Conservation (phyloP, 2,888 invertebrate genomes). For the Eristalinus aeneus region DNA sequence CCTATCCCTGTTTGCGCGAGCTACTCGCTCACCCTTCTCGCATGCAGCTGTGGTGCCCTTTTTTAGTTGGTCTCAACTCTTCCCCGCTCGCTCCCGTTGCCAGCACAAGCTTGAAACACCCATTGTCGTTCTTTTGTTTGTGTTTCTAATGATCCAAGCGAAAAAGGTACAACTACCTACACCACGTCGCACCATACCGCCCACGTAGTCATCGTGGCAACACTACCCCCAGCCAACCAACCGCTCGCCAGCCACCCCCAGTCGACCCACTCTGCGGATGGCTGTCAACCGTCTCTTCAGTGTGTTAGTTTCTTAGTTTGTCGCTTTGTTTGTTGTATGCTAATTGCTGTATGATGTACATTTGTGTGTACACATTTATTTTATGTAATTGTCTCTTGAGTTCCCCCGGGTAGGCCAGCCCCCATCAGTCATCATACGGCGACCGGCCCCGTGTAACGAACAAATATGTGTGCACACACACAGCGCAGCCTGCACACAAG, state of each 20-base stretch:
- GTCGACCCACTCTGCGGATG: constrained; percentile 29
- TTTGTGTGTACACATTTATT: constrained; percentile 67
- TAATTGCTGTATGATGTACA: constrained; percentile 71
- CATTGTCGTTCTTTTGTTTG: constrained; percentile 62
- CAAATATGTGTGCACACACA: constrained; percentile 26
- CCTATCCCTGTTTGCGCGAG: constrained; percentile 29
- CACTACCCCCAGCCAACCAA: constrained; percentile 7
- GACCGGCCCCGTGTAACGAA: constrained; percentile 48
- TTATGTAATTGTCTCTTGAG: constrained; percentile 70
- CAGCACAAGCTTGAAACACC: not conserved
- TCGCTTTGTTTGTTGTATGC: constrained; percentile 66
- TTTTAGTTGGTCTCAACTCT: not conserved
- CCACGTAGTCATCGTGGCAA: constrained; percentile 34
- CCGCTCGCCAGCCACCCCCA: not conserved
- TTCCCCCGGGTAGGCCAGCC: constrained; percentile 18
- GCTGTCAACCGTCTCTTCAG: constrained; percentile 55
- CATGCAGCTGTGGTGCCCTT: not conserved
- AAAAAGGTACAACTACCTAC: constrained; percentile 55
- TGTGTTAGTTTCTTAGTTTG: constrained; percentile 68
- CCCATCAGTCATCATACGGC: constrained; percentile 52
- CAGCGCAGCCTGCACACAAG: constrained; percentile 16
- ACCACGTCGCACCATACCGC: constrained; percentile 10
- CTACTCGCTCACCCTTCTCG: not conserved
- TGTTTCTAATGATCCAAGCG: constrained; percentile 66
- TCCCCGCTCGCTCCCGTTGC: not conserved